Evolutionary conservation across 2,797 vertebrate genomes (phyloP), one percentile per base, ranked within the genome.

Genomic region (Platyrinchus mystaceus): DNA sequence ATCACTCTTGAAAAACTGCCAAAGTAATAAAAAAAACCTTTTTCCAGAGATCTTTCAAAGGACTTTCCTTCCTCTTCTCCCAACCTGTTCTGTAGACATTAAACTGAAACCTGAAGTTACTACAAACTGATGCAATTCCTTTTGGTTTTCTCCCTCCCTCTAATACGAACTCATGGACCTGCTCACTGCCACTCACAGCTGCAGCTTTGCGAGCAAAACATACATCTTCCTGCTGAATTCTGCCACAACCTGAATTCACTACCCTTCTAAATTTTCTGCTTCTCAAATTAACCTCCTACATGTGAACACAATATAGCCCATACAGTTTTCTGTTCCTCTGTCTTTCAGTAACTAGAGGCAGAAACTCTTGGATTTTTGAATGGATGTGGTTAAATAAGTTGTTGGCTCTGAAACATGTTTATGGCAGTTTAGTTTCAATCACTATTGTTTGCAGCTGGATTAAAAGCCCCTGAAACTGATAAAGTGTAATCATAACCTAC

Each of bases 281-380:
- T 73, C 41, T 62, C 73, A 78, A 24, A 70, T 71, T 32, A 58
- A 58, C 27, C 43, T 75, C 46, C 46, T 46, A n/a, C 76, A 64
- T 1, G 1, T 3, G 3, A 77, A 66, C 59, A 50, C 2, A 5
- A 8, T 14, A 23, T 7, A 37, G 36, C 14, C 53, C 0, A 0
- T 24, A 8, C 28, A 23, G 15, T 64, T 84, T 69, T 84, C 50
- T 58, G 58, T 76, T 59, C 47, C 50, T 79, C 43, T 47, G 30
- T 24, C 56, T 84, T 74, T 78, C 62, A 69, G 47, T 30, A 79
- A 53, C 10, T 12, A 13, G 22, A 81, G 43, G 43, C 46, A 84
- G 70, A 73, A 62, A 47, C 26, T 73, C 55, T 37, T 76, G 4
- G 26, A 79, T 16, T 32, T 84, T 36, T 55, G 14, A 90, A 36